Percentiles rank a stretch among this genome's conserved stretches.
phyloP scores from a whole-genome alignment of 1,140 invertebrate species.

The Phymastichus coffea region DNA sequence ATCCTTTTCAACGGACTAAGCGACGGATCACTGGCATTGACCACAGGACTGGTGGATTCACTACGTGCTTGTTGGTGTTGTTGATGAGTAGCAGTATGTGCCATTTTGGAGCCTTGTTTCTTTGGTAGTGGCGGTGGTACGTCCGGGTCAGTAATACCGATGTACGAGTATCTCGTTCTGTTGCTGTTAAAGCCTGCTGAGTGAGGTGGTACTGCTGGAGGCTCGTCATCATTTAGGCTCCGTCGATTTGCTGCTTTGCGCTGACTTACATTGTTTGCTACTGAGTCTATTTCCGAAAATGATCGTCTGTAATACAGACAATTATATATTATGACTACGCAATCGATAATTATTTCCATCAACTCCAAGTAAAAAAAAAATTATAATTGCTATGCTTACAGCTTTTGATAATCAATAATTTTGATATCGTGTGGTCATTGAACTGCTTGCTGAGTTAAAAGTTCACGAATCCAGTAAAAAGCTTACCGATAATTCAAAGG shows the following conservation, averaged over 20 bases:
- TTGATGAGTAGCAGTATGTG: conserved; percentile 39
- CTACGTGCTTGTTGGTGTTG: conserved; percentile 51
- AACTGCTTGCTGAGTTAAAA: too few species aligned
- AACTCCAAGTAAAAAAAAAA: too few species aligned
- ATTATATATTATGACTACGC: too few species aligned
- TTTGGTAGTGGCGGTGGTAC: conserved; percentile 53
- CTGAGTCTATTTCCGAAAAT: conserved; percentile 61
- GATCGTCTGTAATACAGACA: conserved; percentile 58
- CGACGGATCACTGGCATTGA: conserved; percentile 28
- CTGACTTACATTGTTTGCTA: conserved; percentile 41
- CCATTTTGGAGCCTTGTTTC: conserved; percentile 48
- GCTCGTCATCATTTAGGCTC: conserved; percentile 64
- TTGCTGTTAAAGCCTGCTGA: conserved; percentile 48
- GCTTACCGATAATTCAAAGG: conserved; percentile 63
- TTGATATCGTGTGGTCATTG: too few species aligned
- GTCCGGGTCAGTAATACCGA: conserved; percentile 60
- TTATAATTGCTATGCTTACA: too few species aligned
- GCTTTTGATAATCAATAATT: too few species aligned
- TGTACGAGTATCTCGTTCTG: conserved; percentile 60
- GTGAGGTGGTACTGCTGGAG: conserved; percentile 54
- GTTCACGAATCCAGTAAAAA: too few species aligned
- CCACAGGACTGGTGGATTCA: conserved; percentile 50
- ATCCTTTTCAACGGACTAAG: conserved; percentile 63
- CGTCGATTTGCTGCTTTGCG: conserved; percentile 54
- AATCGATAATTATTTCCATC: too few species aligned